A percentile compares a stretch with the other conserved stretches of the same genome.
Conservation (phyloP, 2,113 vertebrate genomes). For the Formicarius rufipectus region DNA sequence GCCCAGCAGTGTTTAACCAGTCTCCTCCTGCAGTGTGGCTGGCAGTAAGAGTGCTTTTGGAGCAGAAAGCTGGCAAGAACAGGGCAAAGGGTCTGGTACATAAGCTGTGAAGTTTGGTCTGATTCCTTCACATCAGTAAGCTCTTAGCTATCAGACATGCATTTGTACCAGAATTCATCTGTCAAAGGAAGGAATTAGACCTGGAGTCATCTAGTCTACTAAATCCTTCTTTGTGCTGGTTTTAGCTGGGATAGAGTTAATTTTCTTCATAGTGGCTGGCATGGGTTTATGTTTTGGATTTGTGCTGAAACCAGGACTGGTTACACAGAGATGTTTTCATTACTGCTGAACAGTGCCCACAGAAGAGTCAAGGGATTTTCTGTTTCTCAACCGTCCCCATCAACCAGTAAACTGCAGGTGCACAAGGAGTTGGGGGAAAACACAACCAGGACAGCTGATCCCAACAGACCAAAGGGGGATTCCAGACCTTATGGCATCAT, state of each 20-base stretch:
- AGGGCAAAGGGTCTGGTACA: neutral
- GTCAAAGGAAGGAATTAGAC: neutral
- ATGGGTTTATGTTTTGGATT: neutral
- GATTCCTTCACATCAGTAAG: neutral
- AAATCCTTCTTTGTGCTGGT: neutral
- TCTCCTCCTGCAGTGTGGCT: neutral
- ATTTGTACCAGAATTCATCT: neutral
- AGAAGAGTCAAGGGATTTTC: neutral
- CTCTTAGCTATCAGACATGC: neutral
- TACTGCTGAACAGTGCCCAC: neutral
- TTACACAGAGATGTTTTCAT: neutral
- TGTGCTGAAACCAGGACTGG: neutral
- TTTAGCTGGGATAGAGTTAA: neutral
- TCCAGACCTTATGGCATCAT: neutral
- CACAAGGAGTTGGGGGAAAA: neutral
- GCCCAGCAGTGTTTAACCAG: neutral
- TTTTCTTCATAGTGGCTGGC: neutral
- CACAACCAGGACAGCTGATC: neutral
- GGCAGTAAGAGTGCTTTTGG: neutral
- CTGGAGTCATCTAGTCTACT: neutral
- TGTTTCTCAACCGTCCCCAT: neutral
- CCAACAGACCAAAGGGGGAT: neutral
- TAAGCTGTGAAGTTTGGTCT: neutral
- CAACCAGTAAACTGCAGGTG: neutral
- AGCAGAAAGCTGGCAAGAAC: neutral